Evolutionary conservation across 2,888 invertebrate genomes (phyloP).

Genomic region (Eudemis profundana): DNA sequence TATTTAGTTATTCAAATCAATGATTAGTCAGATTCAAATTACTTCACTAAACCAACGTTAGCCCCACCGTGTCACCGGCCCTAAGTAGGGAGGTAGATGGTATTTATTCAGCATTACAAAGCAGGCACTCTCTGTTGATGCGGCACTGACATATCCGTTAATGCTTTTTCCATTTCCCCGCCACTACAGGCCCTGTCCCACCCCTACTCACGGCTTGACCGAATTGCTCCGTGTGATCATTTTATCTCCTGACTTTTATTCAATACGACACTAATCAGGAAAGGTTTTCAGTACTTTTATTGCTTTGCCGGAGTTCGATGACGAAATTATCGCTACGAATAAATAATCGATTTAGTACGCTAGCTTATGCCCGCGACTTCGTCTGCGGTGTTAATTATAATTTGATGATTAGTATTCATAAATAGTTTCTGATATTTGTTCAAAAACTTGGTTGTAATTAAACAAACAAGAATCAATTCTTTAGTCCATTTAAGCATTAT

Average conservation of each 20-base stretch:
- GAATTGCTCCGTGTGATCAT: conserved; percentile 64
- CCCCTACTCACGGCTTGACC: conserved; percentile 71
- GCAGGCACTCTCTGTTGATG: conserved; percentile 82
- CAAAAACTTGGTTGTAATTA: too few species aligned
- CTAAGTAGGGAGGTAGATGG: conserved; percentile 70
- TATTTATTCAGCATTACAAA: conserved; percentile 83
- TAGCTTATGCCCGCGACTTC: too few species aligned
- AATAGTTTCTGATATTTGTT: too few species aligned
- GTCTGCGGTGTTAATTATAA: too few species aligned
- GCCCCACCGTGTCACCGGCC: conserved; percentile 59
- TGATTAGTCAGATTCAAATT: background rate
- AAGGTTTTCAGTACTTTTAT: conserved; percentile 23
- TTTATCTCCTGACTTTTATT: conserved; percentile 55
- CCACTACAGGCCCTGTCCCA: conserved; percentile 62
- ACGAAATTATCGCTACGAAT: background rate
- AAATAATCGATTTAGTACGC: background rate
- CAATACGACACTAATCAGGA: conserved; percentile 31
- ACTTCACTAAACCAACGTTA: conserved; percentile 30
- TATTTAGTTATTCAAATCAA: too few species aligned
- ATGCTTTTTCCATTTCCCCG: conserved; percentile 84
- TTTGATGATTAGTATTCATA: too few species aligned
- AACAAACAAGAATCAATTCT: too few species aligned
- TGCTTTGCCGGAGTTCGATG: background rate
- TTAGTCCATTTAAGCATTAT: too few species aligned
- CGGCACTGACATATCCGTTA: conserved; percentile 84